Conservation (phyloP, 2,888 invertebrate genomes). For the Pemphredon lugubris region DNA sequence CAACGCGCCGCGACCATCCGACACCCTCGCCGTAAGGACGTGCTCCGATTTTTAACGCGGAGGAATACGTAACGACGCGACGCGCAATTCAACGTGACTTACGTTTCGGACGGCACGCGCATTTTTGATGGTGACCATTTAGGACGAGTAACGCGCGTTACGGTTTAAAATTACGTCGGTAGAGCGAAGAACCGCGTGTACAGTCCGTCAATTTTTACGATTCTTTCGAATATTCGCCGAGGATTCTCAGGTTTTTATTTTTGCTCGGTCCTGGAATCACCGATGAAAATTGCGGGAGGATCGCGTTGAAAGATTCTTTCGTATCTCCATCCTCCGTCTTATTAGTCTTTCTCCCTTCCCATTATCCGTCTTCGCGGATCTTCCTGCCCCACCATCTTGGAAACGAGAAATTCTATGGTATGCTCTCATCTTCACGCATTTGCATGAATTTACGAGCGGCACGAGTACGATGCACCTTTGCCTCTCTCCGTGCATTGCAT, state of each 20-base stretch:
- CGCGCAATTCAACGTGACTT: too few relatives aligned
- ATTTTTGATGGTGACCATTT: too few relatives aligned
- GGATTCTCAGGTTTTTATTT: constrained; percentile 11
- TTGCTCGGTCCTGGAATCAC: constrained; percentile 6
- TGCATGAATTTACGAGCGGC: not conserved
- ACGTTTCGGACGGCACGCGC: too few relatives aligned
- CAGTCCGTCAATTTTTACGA: constrained; percentile 21
- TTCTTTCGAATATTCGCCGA: not conserved
- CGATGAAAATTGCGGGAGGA: too few relatives aligned
- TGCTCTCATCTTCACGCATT: not conserved
- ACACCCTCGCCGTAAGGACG: too few relatives aligned
- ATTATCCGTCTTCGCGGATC: not conserved
- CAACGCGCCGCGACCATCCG: too few relatives aligned
- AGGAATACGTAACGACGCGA: too few relatives aligned
- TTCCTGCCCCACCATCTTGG: not conserved
- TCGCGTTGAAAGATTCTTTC: too few relatives aligned
- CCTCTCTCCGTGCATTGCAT: not conserved
- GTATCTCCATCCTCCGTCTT: not conserved
- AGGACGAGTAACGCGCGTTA: too few relatives aligned
- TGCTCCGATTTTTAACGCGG: constrained; percentile 21
- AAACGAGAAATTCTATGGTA: not conserved
- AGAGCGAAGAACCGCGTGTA: too few relatives aligned
- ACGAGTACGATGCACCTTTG: not conserved
- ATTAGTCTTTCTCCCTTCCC: too few relatives aligned
- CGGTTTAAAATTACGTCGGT: too few relatives aligned